These are phyloP conservation scores for Piaya cayana DNA, from an alignment of 2,113 vertebrate genomes.

Conservation along the genomic window DNA sequence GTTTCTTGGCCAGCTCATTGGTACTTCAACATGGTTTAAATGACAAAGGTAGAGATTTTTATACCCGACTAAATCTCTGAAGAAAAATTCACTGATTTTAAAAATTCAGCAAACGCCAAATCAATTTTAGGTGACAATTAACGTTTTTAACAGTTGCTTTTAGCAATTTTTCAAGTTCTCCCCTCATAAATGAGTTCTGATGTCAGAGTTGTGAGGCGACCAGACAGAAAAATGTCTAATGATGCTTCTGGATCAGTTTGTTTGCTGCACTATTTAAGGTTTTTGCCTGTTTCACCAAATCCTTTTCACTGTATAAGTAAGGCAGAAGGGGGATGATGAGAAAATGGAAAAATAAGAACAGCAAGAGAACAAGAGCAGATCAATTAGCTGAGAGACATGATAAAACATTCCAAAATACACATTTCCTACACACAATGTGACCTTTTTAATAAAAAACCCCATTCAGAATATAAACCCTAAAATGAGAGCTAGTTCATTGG, in stretches of 20 bases:
- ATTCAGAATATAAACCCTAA: neutral
- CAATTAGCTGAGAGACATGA: constrained; percentile 43
- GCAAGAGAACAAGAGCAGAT: constrained; percentile 67
- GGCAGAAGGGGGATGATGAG: constrained; percentile 51
- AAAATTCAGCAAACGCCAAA: constrained; percentile 72
- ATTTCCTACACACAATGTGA: neutral
- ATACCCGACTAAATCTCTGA: constrained; percentile 62
- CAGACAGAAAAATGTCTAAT: constrained; percentile 76
- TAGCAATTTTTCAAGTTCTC: constrained; percentile 64
- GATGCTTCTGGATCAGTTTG: constrained; percentile 91
- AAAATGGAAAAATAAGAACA: constrained; percentile 50
- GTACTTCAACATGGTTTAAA: constrained; percentile 63
- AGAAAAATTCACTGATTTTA: constrained; percentile 59
- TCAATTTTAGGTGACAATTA: constrained; percentile 74
- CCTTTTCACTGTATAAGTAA: constrained; percentile 87
- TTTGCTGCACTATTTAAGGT: constrained; percentile 90
- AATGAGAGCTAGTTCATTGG: accelerated
- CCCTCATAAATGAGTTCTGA: constrained; percentile 64
- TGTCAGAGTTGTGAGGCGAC: constrained; percentile 69
- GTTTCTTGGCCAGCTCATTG: constrained; percentile 37
- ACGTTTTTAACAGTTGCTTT: constrained; percentile 68
- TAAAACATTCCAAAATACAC: neutral
- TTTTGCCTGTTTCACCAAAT: constrained; percentile 98
- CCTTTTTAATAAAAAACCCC: neutral
- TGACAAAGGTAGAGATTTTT: constrained; percentile 58